A percentile compares a stretch with the other conserved stretches of the same genome.
Conservation (phyloP, 2,797 vertebrate genomes). For the Decapterus maruadsi region DNA sequence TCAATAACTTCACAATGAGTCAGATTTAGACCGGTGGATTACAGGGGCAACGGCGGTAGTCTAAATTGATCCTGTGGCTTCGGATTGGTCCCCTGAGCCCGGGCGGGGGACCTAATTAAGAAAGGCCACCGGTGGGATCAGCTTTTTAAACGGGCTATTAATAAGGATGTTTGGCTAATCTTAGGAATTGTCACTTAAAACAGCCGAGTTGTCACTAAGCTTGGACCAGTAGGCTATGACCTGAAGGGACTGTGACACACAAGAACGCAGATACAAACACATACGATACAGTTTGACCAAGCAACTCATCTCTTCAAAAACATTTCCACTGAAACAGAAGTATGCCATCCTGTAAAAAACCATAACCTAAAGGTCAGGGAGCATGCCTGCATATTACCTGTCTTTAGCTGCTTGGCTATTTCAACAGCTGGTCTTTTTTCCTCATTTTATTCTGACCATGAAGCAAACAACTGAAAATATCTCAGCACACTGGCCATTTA, state of each 20-base stretch:
- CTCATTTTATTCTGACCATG: conserved; percentile 3
- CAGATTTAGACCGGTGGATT: conserved; percentile 57
- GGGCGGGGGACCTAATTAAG: conserved; percentile 46
- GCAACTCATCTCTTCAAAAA: conserved; percentile 19
- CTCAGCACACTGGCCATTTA: background rate
- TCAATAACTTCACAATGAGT: conserved; percentile 43
- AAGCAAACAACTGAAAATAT: conserved; percentile 3
- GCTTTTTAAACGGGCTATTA: conserved; percentile 76
- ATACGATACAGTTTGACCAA: conserved; percentile 9
- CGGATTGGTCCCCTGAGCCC: conserved; percentile 46
- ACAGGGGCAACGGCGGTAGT: conserved; percentile 28
- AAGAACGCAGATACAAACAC: conserved; percentile 26
- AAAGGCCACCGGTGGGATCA: conserved; percentile 65
- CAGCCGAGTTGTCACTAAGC: conserved; percentile 61
- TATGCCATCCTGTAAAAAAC: conserved; percentile 24
- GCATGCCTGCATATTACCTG: background rate
- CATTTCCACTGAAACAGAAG: conserved; percentile 48
- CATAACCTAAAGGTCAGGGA: conserved; percentile 30
- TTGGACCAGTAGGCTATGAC: conserved; percentile 53
- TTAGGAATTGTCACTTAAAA: conserved; percentile 54
- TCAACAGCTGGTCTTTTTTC: background rate
- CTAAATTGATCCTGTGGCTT: conserved; percentile 58
- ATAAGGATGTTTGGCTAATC: conserved; percentile 65
- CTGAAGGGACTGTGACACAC: conserved; percentile 34
- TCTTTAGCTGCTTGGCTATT: background rate